These are phyloP conservation scores for Drosophila sp. DNA, from an alignment of 1,140 invertebrate species.

Conservation along the genomic window DNA sequence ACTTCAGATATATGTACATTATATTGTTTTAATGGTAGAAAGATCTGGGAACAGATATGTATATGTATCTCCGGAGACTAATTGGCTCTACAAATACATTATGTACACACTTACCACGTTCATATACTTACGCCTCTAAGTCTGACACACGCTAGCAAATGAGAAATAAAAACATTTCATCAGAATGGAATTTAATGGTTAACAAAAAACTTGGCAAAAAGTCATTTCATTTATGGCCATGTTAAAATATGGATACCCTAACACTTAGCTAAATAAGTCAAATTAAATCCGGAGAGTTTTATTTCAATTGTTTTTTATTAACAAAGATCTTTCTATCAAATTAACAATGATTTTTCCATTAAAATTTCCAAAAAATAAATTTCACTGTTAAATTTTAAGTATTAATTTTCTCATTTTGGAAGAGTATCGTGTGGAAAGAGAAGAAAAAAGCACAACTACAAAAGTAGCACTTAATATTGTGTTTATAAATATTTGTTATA, in stretches of 20 bases:
- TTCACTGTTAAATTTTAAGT: not conserved
- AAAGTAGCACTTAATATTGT: not conserved
- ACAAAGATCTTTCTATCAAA: not conserved
- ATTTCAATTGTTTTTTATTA: no score
- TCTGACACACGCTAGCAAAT: conserved; percentile 3
- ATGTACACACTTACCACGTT: not conserved
- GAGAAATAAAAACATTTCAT: conserved; percentile 6
- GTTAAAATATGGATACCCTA: not conserved
- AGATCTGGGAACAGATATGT: no score
- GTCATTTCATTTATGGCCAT: not conserved
- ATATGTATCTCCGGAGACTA: no score
- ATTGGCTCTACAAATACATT: no score
- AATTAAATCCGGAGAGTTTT: no score
- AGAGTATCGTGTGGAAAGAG: no score
- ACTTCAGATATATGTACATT: no score
- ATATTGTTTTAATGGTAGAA: no score
- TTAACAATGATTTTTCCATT: conserved; percentile 2
- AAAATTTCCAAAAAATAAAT: not conserved
- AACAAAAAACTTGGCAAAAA: not conserved
- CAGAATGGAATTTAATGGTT: conserved; percentile 9
- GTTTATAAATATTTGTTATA: conserved; percentile 23
- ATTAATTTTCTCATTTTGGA: no score
- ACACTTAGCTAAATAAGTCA: not conserved
- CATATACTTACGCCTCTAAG: conserved; percentile 20
- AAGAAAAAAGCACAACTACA: not conserved